Base-by-base conservation (phyloP, 2,113 vertebrate genomes). In the Phalacrocorax carbo region DNA sequence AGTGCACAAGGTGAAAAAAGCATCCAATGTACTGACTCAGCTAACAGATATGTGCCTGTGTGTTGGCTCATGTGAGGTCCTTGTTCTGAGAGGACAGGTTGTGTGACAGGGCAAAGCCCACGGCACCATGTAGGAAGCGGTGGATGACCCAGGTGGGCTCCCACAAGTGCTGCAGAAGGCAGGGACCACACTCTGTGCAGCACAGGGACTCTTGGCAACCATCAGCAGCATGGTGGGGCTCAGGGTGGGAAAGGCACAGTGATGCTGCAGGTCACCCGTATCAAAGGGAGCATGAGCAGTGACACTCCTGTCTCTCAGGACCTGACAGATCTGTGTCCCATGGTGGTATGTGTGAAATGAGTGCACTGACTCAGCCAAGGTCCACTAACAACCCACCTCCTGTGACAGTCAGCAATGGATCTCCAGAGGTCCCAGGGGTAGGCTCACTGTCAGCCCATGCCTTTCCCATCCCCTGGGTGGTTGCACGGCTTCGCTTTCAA, bases 121-220 rank as follows among this genome's bases (percentile, higher is more conserved):
- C 0, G 2, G 55, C 46, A 13, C 8, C 0, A 0, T 4, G 65
- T 23, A 13, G 73, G 68, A 84, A 52, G 65, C 2, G 5, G 12
- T 49, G 77, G 40, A 9, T 72, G 52, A 70, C 18, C 27, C 14
- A 9, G 38, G 19, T 27, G 52, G 44, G 20, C 42, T 94, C 27
- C 48, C 55, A 12, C 22, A 13, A 54, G 38, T 5, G 23, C 61
- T 36, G 69, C 40, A n/a, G 89, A 34, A n/a, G 36, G 44, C n/a
- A 7, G n/a, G 11, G 23, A 21, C 16, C 30, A 14, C 29, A 0
- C 15, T 51, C 44, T 34, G 1, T 34, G 1, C 46, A 20, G 55
- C 3, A 0, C 25, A 17, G 49, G 54, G 61, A 7, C 61, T 40
- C 38, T 32, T 1, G 0, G 27, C 55, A 68, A 51, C 5, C 10